Evolutionary conservation across 2,888 invertebrate genomes (phyloP), one percentile per base, ranked within the genome.

Genomic region (Acleris laterana): DNA sequence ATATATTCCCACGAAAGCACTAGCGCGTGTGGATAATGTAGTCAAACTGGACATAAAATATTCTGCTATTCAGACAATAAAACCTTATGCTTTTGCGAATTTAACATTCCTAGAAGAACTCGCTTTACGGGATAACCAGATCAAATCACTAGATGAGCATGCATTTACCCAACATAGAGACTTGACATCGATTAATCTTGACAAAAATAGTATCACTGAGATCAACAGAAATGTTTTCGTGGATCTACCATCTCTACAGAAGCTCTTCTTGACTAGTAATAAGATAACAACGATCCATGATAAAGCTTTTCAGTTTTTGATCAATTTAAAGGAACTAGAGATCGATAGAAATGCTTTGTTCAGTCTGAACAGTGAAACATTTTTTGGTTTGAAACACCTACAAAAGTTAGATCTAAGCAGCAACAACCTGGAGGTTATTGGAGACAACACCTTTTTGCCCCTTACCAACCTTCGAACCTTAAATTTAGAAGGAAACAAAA

Each of bases 221-320:
- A 94, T 97, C 69, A 95, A 95, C 78, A 94, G 96, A 74, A 94
- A 95, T 72, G 96, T 96, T 2, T 97, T 97, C 79, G 91, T 95
- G 9, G 95, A 96, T 77, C 81, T 97, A 65, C 96, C 96, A 0
- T 89, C 93, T 5, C 84, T 97, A 68, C 94, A 95, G 70, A 94
- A 95, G 68, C 93, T 99, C 46, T 96, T 94, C 76, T 91, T 99
- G 53, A 97, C 97, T 72, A 95, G 95, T 74, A 99, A 99, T 85
- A 95, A 96, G 78, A 94, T 99, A 68, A 96, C 96, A 62, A 95
- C 95, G 7, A 93, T 98, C 64, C 98, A 98, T 71, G 97, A 98
- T 68, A 96, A 95, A 76, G 96, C 98, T n/a, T 97, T 97, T 74
- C 87, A 94, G 67, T 94, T 95, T 74, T 87, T 97, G 75, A 87